A percentile compares a stretch with the other conserved stretches of the same genome.
Evolutionary conservation across 2,797 vertebrate species (phyloP).

Genomic region (Numenius phaeopus): DNA sequence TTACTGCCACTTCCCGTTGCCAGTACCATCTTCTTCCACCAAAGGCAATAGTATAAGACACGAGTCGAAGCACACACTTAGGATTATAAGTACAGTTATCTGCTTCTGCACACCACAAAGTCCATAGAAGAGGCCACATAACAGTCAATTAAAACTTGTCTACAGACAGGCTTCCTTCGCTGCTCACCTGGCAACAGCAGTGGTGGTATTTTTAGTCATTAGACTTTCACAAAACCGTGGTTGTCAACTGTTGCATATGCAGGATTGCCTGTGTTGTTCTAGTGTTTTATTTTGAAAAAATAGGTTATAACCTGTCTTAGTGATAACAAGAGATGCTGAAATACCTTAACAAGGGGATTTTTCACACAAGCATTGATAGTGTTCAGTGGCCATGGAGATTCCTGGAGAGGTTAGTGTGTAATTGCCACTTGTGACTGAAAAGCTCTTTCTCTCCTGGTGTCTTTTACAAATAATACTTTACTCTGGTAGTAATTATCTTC

Average conservation of each 20-base stretch:
- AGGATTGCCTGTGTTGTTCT: not conserved
- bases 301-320: not conserved
- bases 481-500: slow-evolving; percentile 37
- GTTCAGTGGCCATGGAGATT: slow-evolving; percentile 11
- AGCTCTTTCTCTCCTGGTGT: not conserved
- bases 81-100: not conserved
- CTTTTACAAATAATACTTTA: slow-evolving; percentile 28
- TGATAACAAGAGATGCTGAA: not conserved
- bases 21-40: not conserved
- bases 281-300: not conserved
- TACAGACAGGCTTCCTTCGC: not conserved
- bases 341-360: not conserved
- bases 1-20: not conserved
- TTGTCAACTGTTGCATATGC: not conserved
- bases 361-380: not conserved
- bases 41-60: not conserved
- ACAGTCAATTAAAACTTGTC: not conserved
- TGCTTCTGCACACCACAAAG: not conserved
- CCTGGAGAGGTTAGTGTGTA: not conserved
- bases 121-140: not conserved
- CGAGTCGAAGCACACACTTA: not conserved
- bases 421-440: slow-evolving; percentile 49
- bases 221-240: not conserved
- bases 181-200: not conserved
- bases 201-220: not conserved